phyloP scores from a whole-genome alignment of 2,113 vertebrate genomes.

The Prunella himalayana region DNA sequence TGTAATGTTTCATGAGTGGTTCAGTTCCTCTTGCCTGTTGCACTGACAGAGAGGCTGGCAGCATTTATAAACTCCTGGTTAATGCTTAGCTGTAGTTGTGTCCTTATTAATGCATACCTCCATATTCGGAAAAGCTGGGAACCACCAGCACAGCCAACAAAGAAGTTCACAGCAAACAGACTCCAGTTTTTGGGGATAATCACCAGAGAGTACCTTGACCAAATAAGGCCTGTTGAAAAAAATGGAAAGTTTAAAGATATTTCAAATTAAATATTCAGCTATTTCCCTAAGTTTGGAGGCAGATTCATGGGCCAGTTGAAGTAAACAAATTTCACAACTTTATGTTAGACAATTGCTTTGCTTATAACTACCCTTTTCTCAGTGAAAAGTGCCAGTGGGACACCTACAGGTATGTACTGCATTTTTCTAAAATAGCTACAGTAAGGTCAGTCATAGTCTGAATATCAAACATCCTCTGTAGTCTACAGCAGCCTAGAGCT shows the following conservation, averaged over 20 bases:
- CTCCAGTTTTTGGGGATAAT: slow-evolving; percentile 99
- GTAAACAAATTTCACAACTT: neutral
- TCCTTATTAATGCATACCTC: slow-evolving; percentile 76
- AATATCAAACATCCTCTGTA: neutral
- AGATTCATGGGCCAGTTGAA: neutral
- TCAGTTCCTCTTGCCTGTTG: neutral
- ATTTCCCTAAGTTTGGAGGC: neutral
- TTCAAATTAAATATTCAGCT: neutral
- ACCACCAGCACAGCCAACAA: slow-evolving; percentile 86
- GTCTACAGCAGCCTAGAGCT: neutral
- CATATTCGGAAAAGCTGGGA: slow-evolving; percentile 94
- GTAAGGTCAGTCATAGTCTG: neutral
- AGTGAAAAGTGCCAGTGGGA: neutral
- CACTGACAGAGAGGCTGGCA: neutral
- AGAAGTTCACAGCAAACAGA: slow-evolving; percentile 96
- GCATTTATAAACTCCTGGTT: neutral
- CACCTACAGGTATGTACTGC: neutral
- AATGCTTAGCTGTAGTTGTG: neutral
- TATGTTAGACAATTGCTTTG: neutral
- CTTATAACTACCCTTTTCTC: neutral
- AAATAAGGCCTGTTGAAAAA: slow-evolving; percentile 86
- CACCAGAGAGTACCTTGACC: slow-evolving; percentile 97
- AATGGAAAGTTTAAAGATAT: neutral
- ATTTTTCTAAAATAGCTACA: neutral
- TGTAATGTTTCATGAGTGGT: neutral